A percentile compares a stretch with the other conserved stretches of the same genome.
Evolutionary conservation across 2,888 invertebrate species (phyloP).

Genomic region (Idaea dimidiata): DNA sequence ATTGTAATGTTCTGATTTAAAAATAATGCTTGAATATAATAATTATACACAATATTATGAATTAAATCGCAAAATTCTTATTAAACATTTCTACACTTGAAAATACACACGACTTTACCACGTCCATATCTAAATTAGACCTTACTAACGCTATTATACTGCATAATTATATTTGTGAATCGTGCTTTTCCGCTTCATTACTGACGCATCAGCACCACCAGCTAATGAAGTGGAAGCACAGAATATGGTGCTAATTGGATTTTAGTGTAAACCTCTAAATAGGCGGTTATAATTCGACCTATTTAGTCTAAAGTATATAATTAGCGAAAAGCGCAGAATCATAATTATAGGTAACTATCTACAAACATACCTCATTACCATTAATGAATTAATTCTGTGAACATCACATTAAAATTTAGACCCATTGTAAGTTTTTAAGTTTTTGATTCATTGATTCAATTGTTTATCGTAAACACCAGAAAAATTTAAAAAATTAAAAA

Average conservation of each 20-base stretch:
- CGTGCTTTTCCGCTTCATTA: neutral
- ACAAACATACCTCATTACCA: no score
- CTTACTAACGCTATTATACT: neutral
- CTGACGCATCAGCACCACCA: slow-evolving; percentile 23
- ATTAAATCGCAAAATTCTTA: neutral
- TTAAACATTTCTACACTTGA: neutral
- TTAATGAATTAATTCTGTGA: no score
- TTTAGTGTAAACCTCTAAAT: slow-evolving; percentile 10
- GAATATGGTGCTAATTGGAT: slow-evolving; percentile 33
- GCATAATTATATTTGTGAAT: neutral
- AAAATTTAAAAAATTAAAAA: no score
- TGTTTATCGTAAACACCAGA: no score
- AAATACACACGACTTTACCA: neutral
- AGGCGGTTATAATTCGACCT: slow-evolving; percentile 13
- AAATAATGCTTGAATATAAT: no score
- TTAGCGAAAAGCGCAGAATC: slow-evolving; percentile 2
- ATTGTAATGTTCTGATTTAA: no score
- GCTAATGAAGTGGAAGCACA: slow-evolving; percentile 36
- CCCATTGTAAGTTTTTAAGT: no score
- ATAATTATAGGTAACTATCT: no score
- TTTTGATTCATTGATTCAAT: no score
- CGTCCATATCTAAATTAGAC: neutral
- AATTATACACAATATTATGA: no score
- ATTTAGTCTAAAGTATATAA: slow-evolving; percentile 22
- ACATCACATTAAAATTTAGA: no score